Evolutionary conservation across 2,113 vertebrate species (phyloP), one percentile per base, ranked within the genome.

Genomic region (Phylloscopus trochiloides): DNA sequence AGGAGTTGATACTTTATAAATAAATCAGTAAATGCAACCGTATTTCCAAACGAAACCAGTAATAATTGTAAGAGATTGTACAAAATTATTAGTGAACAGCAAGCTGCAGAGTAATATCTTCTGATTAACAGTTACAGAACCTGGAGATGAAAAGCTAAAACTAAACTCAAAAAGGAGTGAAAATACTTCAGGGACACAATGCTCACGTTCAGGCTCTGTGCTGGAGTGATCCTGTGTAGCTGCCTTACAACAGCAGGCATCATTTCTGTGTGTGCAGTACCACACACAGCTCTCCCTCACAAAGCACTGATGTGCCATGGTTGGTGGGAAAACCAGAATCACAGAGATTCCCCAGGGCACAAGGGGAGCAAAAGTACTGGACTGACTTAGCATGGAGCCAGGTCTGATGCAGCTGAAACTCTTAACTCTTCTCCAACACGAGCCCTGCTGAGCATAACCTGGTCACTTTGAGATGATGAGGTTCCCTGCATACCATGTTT

Each of bases 231-330:
- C 14, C 34, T n/a, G 5, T 34, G 22, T 32, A 54, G 59, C 26
- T 71, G 48, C 12, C 31, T 67, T 19, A 7, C 25, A 45, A 22
- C 31, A 55, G 6, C 59, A 54, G 45, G 25, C 19, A 4, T 54
- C 24, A 28, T 54, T 91, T 20, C 42, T 24, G 9, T 17, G 36
- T 3, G 5, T 67, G 48, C 28, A 17, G 11, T 25, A 25, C 21
- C 52, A n/a, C 57, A 42, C 38, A 24, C 18, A 74, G 7, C 29
- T 81, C 43, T 75, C 34, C 43, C 31, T 58, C 47, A 43, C 0
- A 1, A n/a, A 66, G 47, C 0, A 3, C 34, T 32, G 20, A 10
- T 32, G 42, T 32, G 26, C 47, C 50, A 8, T 1, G 20, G 34
- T 3, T 24, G 11, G 32, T 52, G 50, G 62, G 54, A 88, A 90